Conservation (phyloP, 2,113 vertebrate species). For the Rattus rattus region DNA sequence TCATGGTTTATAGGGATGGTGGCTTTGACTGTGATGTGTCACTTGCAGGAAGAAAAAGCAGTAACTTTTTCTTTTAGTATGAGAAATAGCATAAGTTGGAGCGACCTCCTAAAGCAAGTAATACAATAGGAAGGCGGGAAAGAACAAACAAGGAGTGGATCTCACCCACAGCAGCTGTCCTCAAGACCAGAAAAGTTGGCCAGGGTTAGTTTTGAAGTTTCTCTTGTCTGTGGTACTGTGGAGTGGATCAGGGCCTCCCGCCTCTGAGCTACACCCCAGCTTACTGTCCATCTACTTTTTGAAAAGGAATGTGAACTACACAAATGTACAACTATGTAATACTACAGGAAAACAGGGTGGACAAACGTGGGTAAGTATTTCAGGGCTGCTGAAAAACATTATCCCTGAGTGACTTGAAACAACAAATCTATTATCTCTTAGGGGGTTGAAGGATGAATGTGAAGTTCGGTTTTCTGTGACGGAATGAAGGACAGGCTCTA, state of each 20-base stretch:
- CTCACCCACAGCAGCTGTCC: not conserved
- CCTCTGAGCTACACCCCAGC: not conserved
- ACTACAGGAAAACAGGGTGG: not conserved
- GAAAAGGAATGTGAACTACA: not conserved
- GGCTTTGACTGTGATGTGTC: not conserved
- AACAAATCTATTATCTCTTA: not conserved
- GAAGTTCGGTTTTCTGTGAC: not conserved
- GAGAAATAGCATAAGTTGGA: not conserved
- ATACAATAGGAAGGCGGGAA: not conserved
- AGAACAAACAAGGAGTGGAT: not conserved
- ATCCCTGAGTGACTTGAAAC: not conserved
- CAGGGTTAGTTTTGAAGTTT: not conserved
- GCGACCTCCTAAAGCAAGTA: not conserved
- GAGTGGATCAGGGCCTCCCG: too few species aligned
- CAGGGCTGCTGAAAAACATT: not conserved
- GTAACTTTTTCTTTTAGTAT: slow-evolving; percentile 6
- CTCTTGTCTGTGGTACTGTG: not conserved
- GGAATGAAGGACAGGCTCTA: not conserved
- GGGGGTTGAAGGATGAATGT: not conserved
- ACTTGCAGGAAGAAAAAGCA: not conserved
- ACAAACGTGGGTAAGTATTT: not conserved
- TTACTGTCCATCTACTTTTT: not conserved
- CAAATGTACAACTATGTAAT: not conserved
- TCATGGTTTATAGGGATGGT: not conserved
- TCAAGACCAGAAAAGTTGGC: not conserved